These are phyloP conservation scores for Streptopelia turtur DNA, from an alignment of 2,797 vertebrate genomes.

Conservation along the genomic window DNA sequence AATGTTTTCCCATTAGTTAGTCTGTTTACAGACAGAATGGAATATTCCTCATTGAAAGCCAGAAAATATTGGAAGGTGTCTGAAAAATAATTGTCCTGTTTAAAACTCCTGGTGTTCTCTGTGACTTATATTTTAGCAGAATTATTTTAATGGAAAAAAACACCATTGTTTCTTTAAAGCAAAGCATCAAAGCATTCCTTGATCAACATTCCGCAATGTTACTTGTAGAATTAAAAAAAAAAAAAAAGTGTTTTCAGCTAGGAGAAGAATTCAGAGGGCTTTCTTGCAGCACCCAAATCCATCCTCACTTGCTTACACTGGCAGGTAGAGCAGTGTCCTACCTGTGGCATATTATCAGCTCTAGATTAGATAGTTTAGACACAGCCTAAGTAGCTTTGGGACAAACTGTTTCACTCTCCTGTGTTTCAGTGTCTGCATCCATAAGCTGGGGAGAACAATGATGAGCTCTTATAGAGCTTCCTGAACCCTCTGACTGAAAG, in stretches of 20 bases:
- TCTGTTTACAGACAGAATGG: not conserved
- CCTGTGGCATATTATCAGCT: not conserved
- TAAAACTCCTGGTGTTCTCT: not conserved
- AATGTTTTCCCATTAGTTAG: not conserved
- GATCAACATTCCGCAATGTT: not conserved
- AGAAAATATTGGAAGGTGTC: conserved; percentile 1
- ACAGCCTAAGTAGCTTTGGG: not conserved
- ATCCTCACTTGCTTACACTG: not conserved
- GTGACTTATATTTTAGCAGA: not conserved
- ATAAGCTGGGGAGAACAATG: not conserved
- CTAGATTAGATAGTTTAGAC: not conserved
- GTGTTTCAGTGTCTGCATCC: not conserved
- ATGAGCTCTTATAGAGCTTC: not conserved
- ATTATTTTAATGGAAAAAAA: not conserved
- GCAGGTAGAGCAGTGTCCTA: not conserved
- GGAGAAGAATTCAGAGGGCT: not conserved
- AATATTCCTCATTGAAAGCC: not conserved
- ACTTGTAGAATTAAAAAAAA: not conserved
- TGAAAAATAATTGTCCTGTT: not conserved
- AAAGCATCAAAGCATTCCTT: not conserved
- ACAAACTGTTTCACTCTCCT: not conserved
- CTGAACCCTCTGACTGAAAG: not conserved
- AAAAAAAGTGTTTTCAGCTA: not conserved
- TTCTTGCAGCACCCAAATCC: not conserved
- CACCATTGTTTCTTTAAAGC: not conserved